These are phyloP conservation scores for Isichthys henryi DNA, from an alignment of 2,113 vertebrate species.

Conservation along the genomic window DNA sequence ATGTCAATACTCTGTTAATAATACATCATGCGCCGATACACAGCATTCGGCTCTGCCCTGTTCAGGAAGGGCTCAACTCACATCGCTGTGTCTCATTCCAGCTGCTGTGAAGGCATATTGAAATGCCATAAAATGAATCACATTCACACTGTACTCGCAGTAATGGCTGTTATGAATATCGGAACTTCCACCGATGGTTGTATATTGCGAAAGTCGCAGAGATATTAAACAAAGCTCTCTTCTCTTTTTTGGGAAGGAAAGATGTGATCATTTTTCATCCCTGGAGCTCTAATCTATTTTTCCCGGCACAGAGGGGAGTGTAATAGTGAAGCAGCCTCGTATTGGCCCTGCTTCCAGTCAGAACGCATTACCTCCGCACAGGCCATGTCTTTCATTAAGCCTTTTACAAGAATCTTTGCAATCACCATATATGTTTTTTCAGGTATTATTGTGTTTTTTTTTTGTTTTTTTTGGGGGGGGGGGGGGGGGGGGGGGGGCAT, in stretches of 20 bases:
- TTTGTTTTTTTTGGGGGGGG: background rate
- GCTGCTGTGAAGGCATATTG: background rate
- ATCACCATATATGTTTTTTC: background rate
- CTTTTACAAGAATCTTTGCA: background rate
- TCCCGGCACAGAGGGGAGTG: background rate
- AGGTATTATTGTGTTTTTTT: background rate
- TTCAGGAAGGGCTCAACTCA: background rate
- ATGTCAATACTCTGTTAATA: conserved; percentile 14
- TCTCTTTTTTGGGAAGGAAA: conserved; percentile 13
- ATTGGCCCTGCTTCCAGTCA: background rate
- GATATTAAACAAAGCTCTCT: conserved; percentile 18
- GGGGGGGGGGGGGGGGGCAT: background rate
- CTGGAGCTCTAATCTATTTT: conserved; percentile 17
- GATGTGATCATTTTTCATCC: conserved; percentile 23
- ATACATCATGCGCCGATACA: background rate
- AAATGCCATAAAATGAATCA: background rate
- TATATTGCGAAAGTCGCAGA: conserved; percentile 15
- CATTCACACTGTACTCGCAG: background rate
- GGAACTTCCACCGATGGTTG: background rate
- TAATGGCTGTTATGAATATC: conserved; percentile 15
- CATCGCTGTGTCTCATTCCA: background rate
- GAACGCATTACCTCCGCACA: background rate
- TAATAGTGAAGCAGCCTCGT: background rate
- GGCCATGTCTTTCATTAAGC: conserved; percentile 11
- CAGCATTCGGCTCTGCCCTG: no score